Evolutionary conservation across 2,888 invertebrate genomes (phyloP).

Genomic region (Clivina fossor): DNA sequence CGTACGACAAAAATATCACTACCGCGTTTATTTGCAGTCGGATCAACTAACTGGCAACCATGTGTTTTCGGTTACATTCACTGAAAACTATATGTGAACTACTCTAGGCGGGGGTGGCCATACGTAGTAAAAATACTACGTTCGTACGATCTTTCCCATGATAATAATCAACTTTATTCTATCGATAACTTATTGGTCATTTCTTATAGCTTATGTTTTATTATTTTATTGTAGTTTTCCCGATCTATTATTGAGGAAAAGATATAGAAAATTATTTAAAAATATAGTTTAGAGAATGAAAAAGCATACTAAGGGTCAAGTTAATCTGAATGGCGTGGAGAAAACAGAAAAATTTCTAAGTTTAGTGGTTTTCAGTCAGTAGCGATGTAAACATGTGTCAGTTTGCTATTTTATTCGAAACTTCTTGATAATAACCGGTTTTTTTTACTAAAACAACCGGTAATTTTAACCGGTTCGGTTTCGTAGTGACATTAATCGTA

Average conservation of each 20-base stretch:
- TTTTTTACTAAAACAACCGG: too few species aligned
- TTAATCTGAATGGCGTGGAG: slow-evolving; percentile 29
- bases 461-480: too few species aligned
- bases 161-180: too few species aligned
- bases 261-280: too few species aligned
- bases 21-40: slow-evolving; percentile 30
- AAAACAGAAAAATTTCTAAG: slow-evolving; percentile 39
- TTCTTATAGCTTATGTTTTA: too few species aligned
- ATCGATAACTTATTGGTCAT: too few species aligned
- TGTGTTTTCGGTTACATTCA: slow-evolving; percentile 36
- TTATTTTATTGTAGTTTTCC: too few species aligned
- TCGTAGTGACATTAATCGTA: too few species aligned
- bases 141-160: slow-evolving; percentile 43
- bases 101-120: slow-evolving; percentile 52
- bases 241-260: too few species aligned
- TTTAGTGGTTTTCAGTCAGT: slow-evolving; percentile 39
- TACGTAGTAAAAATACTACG: slow-evolving; percentile 40
- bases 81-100: slow-evolving; percentile 45
- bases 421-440: slow-evolving; percentile 27
- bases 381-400: slow-evolving; percentile 38
- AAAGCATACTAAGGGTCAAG: slow-evolving; percentile 28
- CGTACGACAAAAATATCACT: neutral
- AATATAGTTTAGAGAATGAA: neutral
- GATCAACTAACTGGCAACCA: slow-evolving; percentile 3
- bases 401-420: slow-evolving; percentile 36